Evolutionary conservation across 1,140 invertebrate species (phyloP).

Genomic region (Trichomalopsis sarcophagae): DNA sequence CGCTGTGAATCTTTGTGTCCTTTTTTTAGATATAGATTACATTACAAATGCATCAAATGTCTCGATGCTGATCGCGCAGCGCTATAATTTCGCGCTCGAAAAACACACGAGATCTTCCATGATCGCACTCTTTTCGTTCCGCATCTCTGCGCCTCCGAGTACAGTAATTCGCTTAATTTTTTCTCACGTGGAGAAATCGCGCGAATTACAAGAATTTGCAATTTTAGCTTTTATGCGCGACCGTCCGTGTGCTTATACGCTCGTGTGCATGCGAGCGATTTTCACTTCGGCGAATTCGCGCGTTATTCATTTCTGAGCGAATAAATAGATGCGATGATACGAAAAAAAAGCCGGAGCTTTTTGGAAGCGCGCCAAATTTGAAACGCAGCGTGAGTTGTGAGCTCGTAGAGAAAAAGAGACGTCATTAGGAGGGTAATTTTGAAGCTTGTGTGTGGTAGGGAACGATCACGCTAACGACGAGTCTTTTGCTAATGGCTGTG

Average conservation of each 20-base stretch:
- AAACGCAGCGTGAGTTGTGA: neutral
- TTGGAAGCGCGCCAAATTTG: neutral
- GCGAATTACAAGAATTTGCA: neutral
- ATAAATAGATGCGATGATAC: too few species aligned
- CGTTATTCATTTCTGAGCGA: too few species aligned
- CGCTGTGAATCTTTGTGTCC: neutral
- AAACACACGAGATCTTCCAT: neutral
- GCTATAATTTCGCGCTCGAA: neutral
- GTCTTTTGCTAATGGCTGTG: neutral
- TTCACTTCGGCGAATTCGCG: too few species aligned
- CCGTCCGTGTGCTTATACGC: neutral
- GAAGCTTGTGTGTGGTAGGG: neutral
- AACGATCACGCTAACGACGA: neutral
- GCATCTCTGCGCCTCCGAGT: neutral
- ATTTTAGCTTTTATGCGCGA: neutral
- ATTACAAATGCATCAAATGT: neutral
- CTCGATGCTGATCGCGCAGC: neutral
- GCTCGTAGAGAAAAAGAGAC: too few species aligned
- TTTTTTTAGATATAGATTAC: neutral
- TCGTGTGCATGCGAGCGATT: neutral
- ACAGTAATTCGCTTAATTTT: neutral
- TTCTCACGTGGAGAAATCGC: conserved; percentile 10
- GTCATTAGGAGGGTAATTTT: neutral
- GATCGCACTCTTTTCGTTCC: neutral
- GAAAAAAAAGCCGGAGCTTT: neutral